A percentile compares a stretch with the other conserved stretches of the same genome.
phyloP scores from a whole-genome alignment of 1,140 invertebrate species.

The Adoxophyes honmai region DNA sequence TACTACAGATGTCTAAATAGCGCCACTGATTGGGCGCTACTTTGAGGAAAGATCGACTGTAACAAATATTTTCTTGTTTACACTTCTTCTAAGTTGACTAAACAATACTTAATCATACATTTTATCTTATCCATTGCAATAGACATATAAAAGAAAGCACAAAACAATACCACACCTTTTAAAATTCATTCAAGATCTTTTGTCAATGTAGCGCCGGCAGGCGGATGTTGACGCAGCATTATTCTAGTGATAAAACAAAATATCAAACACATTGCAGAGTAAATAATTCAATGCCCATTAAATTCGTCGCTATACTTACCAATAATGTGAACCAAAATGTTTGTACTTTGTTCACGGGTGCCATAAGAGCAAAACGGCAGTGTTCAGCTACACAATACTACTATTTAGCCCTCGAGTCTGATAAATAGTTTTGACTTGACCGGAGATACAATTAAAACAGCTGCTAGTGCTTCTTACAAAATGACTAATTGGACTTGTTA shows the following conservation, averaged over 20 bases:
- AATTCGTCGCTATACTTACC: slow-evolving; percentile 48
- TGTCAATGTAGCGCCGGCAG: not conserved
- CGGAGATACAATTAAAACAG: too few relatives aligned
- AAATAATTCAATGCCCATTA: slow-evolving; percentile 12
- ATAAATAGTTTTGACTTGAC: too few relatives aligned
- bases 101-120: too few relatives aligned
- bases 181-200: not conserved
- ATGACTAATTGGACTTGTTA: too few relatives aligned
- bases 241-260: not conserved
- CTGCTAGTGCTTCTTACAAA: too few relatives aligned
- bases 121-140: too few relatives aligned
- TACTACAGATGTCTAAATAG: not conserved
- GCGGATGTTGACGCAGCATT: slow-evolving; percentile 1
- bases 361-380: slow-evolving; percentile 19
- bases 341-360: slow-evolving; percentile 63
- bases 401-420: slow-evolving; percentile 5
- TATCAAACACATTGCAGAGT: not conserved
- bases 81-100: too few relatives aligned
- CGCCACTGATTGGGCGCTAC: not conserved
- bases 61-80: too few relatives aligned
- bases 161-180: too few relatives aligned
- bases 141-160: too few relatives aligned
- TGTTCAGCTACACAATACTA: slow-evolving; percentile 17
- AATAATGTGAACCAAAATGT: slow-evolving; percentile 46
- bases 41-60: slow-evolving; percentile 41